These are phyloP conservation scores for Anticlea derivata DNA, from an alignment of 2,888 invertebrate genomes.

Conservation along the genomic window DNA sequence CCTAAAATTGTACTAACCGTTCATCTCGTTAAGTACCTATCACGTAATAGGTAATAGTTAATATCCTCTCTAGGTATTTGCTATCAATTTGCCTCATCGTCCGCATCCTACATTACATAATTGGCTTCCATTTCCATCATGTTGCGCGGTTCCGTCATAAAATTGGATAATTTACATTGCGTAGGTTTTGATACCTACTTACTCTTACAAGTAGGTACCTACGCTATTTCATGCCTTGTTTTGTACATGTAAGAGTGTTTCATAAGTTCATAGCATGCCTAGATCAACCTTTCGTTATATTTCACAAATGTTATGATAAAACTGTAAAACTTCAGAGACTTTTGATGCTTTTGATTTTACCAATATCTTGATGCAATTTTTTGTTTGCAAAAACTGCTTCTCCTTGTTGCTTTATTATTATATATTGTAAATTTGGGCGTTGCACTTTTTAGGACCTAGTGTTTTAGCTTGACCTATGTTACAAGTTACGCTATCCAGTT, in stretches of 20 bases:
- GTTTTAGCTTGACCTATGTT: too few species aligned
- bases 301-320: too few species aligned
- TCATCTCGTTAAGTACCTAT: constrained; percentile 12
- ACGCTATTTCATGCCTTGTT: too few species aligned
- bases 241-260: neutral
- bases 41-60: constrained; percentile 28
- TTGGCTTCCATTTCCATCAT: constrained; percentile 24
- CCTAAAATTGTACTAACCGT: neutral
- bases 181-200: neutral
- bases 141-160: constrained; percentile 17
- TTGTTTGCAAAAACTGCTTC: too few species aligned
- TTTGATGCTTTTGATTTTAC: too few species aligned
- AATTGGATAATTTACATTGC: constrained; percentile 25
- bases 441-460: too few species aligned
- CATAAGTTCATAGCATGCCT: neutral
- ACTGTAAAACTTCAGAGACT: too few species aligned
- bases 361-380: too few species aligned
- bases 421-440: too few species aligned
- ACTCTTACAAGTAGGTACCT: neutral
- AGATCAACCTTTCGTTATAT: neutral
- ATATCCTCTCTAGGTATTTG: constrained; percentile 24
- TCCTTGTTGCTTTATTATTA: too few species aligned
- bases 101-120: constrained; percentile 33
- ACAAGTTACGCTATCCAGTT: too few species aligned
- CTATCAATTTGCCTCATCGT: constrained; percentile 28